Evolutionary conservation across 2,113 vertebrate species (phyloP), one percentile per base, ranked within the genome.

Genomic region (Empidonax traillii): DNA sequence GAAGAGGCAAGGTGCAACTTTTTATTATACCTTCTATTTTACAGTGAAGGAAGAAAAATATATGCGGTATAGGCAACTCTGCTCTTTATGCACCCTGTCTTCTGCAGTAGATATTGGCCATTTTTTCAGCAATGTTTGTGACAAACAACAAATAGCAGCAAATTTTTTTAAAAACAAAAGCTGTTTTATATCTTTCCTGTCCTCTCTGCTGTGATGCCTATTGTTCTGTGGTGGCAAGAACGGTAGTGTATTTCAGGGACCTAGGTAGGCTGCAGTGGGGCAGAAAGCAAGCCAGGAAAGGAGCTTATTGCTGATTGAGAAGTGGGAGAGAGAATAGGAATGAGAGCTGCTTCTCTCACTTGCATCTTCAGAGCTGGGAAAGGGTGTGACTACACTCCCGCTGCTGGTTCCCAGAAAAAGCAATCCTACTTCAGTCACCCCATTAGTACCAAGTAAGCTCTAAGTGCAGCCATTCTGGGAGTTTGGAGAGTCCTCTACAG

Each of bases 1-100:
- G 62, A 53, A 78, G 13, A 25, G 10, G 7, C 21, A 93, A 58
- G 33, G 30, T 52, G 9, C 18, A 72, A 18, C 69, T 75, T 51
- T 89, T 79, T 74, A n/a, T 85, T 66, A n/a, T 13, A 30, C 12
- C 17, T 67, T 81, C 44, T 5, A 8, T 87, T 84, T 80, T 55
- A 39, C 15, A 31, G 24, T 85, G 24, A 78, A 75, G 27, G 31
- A 87, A 78, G 33, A 63, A 68, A 89, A 81, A 51, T 8, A 1
- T 23, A 25, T 11, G 10, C 0, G 0, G 9, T 53, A 16, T 24
- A 87, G 27, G 4, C 0, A 5, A 6, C 27, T 5, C 14, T 39
- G 18, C 30, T 31, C 18, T 52, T 56, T 25, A 14, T 78, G 46
- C 30, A 33, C 8, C 3, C 30, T 41, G 8, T 58, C 10, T 74